These are phyloP conservation scores for Ditylenchus dipsaci DNA, from an alignment of 1,140 invertebrate genomes.

Conservation along the genomic window DNA sequence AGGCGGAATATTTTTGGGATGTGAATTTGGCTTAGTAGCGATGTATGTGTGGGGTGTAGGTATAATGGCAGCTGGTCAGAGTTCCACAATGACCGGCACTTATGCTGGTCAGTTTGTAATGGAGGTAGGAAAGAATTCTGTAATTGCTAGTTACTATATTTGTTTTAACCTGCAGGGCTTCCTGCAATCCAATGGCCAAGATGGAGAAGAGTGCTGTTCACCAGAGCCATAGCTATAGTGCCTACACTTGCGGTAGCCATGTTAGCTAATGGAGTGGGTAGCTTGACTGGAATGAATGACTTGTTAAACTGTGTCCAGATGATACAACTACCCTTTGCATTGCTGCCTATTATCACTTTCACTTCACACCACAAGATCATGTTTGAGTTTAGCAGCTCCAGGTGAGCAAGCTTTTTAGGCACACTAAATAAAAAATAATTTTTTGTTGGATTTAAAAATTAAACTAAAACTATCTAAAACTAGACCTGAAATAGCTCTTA, in stretches of 20 bases:
- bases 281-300: constrained; percentile 80
- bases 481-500: too few species aligned
- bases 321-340: constrained; percentile 64
- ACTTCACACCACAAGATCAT: constrained; percentile 75
- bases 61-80: constrained; percentile 79
- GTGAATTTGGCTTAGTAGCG: constrained; percentile 72
- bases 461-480: not conserved
- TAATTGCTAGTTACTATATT: not conserved
- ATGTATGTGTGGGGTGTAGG: constrained; percentile 86
- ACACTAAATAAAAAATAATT: not conserved
- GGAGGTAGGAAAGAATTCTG: constrained; percentile 59
- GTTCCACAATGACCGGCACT: constrained; percentile 76
- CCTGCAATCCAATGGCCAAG: constrained; percentile 78
- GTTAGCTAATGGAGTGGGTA: constrained; percentile 66
- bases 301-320: constrained; percentile 70
- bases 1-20: constrained; percentile 66
- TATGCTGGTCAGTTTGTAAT: constrained; percentile 67
- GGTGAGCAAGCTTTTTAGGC: constrained; percentile 61
- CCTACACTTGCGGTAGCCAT: constrained; percentile 75
- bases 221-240: constrained; percentile 77
- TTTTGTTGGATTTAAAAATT: constrained; percentile 7
- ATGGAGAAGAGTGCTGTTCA: constrained; percentile 82
- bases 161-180: constrained; percentile 74
- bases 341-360: constrained; percentile 80
- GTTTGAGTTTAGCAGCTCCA: constrained; percentile 75